These are phyloP conservation scores for Theonella swinhoei DNA, from an alignment of 37 sponge, comb jelly and placozoan genomes.

Conservation along the genomic window DNA sequence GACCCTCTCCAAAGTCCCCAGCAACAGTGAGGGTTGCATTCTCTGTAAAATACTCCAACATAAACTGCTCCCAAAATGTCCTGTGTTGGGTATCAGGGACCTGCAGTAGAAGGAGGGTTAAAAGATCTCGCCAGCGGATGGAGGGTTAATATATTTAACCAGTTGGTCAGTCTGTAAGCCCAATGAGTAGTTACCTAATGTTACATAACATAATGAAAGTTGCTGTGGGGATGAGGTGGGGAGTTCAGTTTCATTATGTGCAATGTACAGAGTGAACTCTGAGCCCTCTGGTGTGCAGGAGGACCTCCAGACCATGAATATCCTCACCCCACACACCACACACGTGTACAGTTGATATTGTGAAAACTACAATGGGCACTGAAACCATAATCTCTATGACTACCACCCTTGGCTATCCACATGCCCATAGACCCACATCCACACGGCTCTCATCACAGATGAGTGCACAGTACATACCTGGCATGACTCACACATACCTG, in stretches of 20 bases:
- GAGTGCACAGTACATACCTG: too few relatives aligned
- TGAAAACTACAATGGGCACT: too few relatives aligned
- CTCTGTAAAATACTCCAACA: conserved; percentile 69
- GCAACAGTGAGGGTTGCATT: conserved; percentile 56
- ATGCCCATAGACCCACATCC: conserved; percentile 14
- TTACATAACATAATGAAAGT: too few relatives aligned
- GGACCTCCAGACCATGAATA: not conserved
- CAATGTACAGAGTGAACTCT: not conserved
- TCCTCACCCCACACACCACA: too few relatives aligned
- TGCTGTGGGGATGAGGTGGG: not conserved
- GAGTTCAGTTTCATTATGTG: not conserved
- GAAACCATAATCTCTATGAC: too few relatives aligned
- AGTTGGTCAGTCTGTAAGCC: too few relatives aligned
- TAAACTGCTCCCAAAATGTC: conserved; percentile 72
- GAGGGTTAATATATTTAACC: too few relatives aligned
- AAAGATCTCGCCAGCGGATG: too few relatives aligned
- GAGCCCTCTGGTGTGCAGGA: not conserved
- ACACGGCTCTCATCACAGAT: too few relatives aligned
- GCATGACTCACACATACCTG: conserved; percentile 32
- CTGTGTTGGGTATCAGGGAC: conserved; percentile 20
- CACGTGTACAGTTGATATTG: too few relatives aligned
- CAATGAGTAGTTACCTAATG: too few relatives aligned
- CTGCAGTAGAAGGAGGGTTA: not conserved
- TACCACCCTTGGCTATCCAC: not conserved
- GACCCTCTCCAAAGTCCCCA: conserved; percentile 59